phyloP scores from a whole-genome alignment of 1,140 invertebrate genomes.

The Zaprionus africanus region DNA sequence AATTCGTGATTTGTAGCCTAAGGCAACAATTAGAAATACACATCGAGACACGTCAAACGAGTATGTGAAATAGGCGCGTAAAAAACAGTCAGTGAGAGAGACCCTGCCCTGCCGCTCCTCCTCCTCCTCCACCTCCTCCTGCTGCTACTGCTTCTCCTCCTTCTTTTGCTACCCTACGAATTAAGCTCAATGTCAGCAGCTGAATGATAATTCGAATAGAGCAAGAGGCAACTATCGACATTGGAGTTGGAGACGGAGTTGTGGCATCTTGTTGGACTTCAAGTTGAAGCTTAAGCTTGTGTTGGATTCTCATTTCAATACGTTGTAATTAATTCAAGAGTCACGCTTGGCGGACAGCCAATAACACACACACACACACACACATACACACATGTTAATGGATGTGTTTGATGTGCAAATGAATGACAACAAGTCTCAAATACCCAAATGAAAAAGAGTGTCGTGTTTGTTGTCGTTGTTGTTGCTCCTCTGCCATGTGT shows the following conservation, averaged over 20 bases:
- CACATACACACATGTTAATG: conserved; percentile 2
- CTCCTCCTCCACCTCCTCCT: background rate
- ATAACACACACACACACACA: background rate
- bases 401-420: conserved; percentile 9
- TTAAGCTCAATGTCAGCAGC: conserved; percentile 73
- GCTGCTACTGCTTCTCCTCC: background rate
- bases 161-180: conserved; percentile 29
- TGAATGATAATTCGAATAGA: conserved; percentile 59
- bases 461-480: conserved; percentile 15
- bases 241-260: conserved; percentile 36
- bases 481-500: conserved; percentile 10
- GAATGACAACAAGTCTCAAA: conserved; percentile 1
- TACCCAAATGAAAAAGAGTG: background rate
- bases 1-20: conserved; percentile 15
- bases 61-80: conserved; percentile 28
- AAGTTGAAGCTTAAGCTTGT: background rate
- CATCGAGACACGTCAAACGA: conserved; percentile 18
- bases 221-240: conserved; percentile 34
- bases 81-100: background rate
- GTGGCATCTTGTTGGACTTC: background rate
- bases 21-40: conserved; percentile 45
- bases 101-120: background rate
- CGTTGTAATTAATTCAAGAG: conserved; percentile 60
- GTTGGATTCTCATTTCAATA: conserved; percentile 12
- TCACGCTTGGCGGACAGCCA: conserved; percentile 34